Percentiles rank a stretch among this genome's conserved stretches.
These are phyloP conservation scores for Didymodactylos carnosus DNA, from an alignment of 2,888 invertebrate species.

Conservation along the genomic window DNA sequence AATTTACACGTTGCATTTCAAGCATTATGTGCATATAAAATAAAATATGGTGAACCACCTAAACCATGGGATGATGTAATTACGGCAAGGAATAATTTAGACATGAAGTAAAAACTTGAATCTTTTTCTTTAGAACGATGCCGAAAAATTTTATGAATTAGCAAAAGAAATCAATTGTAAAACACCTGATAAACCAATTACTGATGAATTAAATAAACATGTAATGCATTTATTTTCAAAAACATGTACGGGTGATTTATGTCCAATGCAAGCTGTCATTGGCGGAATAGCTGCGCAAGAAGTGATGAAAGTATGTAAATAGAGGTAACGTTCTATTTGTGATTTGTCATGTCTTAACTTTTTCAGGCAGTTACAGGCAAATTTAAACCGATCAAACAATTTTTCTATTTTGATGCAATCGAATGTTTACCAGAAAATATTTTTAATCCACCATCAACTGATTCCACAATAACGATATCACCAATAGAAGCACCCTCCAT, in stretches of 20 bases:
- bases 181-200: slow-evolving; percentile 22
- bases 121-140: slow-evolving; percentile 26
- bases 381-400: slow-evolving; percentile 75
- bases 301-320: slow-evolving; percentile 66
- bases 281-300: slow-evolving; percentile 95
- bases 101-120: background rate
- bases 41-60: slow-evolving; percentile 45
- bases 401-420: slow-evolving; percentile 80
- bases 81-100: too few species aligned
- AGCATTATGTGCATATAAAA: slow-evolving; percentile 53
- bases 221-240: slow-evolving; percentile 60
- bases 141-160: slow-evolving; percentile 26
- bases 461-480: too few species aligned
- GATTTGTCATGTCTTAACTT: too few species aligned
- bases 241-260: slow-evolving; percentile 40
- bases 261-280: slow-evolving; percentile 74
- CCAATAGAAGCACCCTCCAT: background rate
- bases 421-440: slow-evolving; percentile 61
- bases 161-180: slow-evolving; percentile 29
- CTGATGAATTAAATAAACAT: slow-evolving; percentile 43
- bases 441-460: background rate
- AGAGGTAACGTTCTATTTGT: background rate
- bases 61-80: slow-evolving; percentile 48
- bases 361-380: slow-evolving; percentile 49
- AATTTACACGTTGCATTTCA: slow-evolving; percentile 70